Evolutionary conservation across 2,113 vertebrate genomes (phyloP).

Genomic region (Malurus alboscapulatus): DNA sequence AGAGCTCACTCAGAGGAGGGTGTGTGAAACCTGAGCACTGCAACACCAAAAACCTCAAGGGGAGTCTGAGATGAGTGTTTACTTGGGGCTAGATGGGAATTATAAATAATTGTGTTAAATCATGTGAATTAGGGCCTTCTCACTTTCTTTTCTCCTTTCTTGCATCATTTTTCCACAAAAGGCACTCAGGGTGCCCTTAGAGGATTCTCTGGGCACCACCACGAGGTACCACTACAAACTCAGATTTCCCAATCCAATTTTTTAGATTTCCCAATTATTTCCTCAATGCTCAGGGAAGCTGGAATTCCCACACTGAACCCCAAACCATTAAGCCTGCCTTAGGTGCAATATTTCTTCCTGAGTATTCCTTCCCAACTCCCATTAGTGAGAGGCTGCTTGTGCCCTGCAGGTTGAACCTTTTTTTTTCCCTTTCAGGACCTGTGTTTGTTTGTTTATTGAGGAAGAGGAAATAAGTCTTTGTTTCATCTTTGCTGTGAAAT

Average conservation of each 20-base stretch:
- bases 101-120: not conserved
- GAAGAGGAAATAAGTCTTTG: slow-evolving; percentile 2
- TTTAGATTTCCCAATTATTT: too few relatives aligned
- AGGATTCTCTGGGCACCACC: not conserved
- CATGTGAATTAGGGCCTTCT: not conserved
- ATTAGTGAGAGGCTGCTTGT: not conserved
- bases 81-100: not conserved
- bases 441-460: not conserved
- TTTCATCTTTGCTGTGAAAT: slow-evolving; percentile 13
- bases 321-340: not conserved
- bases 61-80: not conserved
- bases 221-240: not conserved
- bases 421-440: not conserved
- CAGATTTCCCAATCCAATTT: not conserved
- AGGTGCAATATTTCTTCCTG: not conserved
- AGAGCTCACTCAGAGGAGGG: not conserved
- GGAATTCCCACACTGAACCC: not conserved
- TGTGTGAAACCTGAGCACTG: not conserved
- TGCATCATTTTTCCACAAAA: not conserved
- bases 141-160: not conserved
- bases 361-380: not conserved
- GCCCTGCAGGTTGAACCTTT: not conserved
- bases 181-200: not conserved
- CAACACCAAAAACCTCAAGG: not conserved
- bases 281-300: not conserved